phyloP scores from a whole-genome alignment of 2,797 vertebrate species.

The Bradypodion ventrale region DNA sequence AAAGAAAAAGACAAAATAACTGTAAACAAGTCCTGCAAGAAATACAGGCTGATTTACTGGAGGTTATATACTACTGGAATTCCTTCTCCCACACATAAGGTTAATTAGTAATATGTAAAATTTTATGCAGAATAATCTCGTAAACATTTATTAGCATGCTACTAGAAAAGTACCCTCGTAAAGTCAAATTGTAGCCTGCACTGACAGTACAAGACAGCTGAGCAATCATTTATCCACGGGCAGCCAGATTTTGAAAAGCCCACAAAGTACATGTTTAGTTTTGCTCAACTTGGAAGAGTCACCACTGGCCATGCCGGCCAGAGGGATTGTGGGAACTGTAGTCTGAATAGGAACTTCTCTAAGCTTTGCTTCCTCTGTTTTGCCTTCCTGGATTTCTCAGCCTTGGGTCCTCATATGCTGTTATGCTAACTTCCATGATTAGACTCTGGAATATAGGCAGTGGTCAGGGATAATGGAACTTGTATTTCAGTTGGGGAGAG shows the following conservation, averaged over 20 bases:
- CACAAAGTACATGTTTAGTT: background rate
- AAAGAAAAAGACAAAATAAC: background rate
- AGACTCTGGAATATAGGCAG: background rate
- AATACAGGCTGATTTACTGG: background rate
- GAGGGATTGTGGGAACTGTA: background rate
- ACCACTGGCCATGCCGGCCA: too few relatives aligned
- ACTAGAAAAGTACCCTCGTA: constrained; percentile 63
- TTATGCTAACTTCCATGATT: background rate
- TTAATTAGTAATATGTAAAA: constrained; percentile 73
- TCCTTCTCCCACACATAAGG: constrained; percentile 46
- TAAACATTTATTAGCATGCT: constrained; percentile 71
- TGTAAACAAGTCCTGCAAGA: background rate
- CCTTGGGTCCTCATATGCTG: background rate
- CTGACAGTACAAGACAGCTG: constrained; percentile 17
- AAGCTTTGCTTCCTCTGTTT: background rate
- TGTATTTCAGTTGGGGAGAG: too few relatives aligned
- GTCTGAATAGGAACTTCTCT: background rate
- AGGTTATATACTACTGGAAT: constrained; percentile 29
- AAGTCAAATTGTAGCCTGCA: constrained; percentile 53
- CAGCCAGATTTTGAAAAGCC: background rate
- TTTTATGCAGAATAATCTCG: constrained; percentile 65
- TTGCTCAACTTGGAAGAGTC: background rate
- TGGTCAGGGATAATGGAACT: background rate
- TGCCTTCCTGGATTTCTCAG: background rate
- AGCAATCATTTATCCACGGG: background rate